These are phyloP conservation scores for Plumapathes pennacea DNA, from an alignment of 92 coral and sea anemone species.

Conservation along the genomic window DNA sequence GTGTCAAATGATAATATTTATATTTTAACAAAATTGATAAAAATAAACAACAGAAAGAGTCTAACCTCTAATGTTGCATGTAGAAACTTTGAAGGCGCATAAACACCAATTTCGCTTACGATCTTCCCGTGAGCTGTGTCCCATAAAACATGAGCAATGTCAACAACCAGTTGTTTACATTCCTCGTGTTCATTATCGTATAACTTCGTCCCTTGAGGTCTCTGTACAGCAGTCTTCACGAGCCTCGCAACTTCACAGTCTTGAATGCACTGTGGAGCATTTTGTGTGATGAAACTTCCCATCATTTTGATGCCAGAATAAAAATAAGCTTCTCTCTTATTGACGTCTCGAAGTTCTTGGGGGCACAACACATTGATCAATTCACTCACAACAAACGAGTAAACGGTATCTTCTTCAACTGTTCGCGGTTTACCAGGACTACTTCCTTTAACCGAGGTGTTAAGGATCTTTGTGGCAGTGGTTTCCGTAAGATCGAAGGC, in stretches of 20 bases:
- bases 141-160: slow-evolving; percentile 10
- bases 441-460: background rate
- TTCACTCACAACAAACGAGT: background rate
- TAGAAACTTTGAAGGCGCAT: slow-evolving; percentile 10
- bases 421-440: background rate
- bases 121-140: slow-evolving; percentile 12
- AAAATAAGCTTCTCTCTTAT: background rate
- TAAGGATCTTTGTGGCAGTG: background rate
- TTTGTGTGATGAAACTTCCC: slow-evolving; percentile 1
- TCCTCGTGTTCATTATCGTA: background rate
- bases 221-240: slow-evolving; percentile 3
- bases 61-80: slow-evolving; percentile 19
- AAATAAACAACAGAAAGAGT: too few relatives aligned
- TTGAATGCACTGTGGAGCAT: slow-evolving; percentile 8
- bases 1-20: too few relatives aligned
- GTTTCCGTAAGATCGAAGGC: slow-evolving; percentile 2
- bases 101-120: slow-evolving; percentile 6
- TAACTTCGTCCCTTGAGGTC: background rate
- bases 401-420: background rate
- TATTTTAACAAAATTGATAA: too few relatives aligned
- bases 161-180: background rate
- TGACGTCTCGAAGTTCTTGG: background rate
- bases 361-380: background rate
- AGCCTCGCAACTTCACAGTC: slow-evolving; percentile 1
- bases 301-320: background rate